Base-by-base conservation (phyloP, 1,140 invertebrate species). In the Himalopsyche phryganea region DNA sequence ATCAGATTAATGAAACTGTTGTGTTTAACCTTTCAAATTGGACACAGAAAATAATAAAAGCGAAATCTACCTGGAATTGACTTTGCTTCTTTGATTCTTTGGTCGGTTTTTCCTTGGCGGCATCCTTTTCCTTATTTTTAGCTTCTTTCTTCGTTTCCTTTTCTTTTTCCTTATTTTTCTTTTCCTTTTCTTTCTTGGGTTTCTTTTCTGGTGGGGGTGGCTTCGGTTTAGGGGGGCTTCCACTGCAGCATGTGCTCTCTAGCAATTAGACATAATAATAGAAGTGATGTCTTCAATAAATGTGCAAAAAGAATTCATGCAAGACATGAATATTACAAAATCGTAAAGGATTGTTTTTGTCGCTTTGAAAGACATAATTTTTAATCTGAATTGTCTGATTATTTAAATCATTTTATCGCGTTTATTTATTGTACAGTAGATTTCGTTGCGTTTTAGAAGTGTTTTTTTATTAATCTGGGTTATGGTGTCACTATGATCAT, bases 231-330 rank as follows among this genome's bases (percentile, higher is more conserved):
- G 85, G 84, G 58, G 80, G 81, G 33, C 81, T 82, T 55, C 83
- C 82, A 51, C 83, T 84, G 74, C 89, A 91, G 73, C 89, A 91
- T 57, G 88, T 83, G 77, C 89, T 89, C 74, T 94, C 91, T 83
- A 58, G 35, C 44, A 28, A 28, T 28, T 28, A 7, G 6, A 6
- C 38, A 5, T 13, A 40, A 40, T 40, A 40, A 40, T 40, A 20
- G 14, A 50, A 38, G 38, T 51, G 7, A 36, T 13, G 11, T 35
- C 6, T 35, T n/a, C n/a, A 7, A 7, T 7, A 6, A 35, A 41
- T 42, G 4, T 6, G 17, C 38, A 41, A 33, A 51, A 38, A 2
- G 5, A 9, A 51, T 35, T 36, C 9, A 38, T 51, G 7, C n/a
- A n/a, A 38, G 13, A 42, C 6, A 35, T 50, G 9, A 50, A 50